Conservation (phyloP, 2,113 vertebrate genomes). For the Zosterops borbonicus region DNA sequence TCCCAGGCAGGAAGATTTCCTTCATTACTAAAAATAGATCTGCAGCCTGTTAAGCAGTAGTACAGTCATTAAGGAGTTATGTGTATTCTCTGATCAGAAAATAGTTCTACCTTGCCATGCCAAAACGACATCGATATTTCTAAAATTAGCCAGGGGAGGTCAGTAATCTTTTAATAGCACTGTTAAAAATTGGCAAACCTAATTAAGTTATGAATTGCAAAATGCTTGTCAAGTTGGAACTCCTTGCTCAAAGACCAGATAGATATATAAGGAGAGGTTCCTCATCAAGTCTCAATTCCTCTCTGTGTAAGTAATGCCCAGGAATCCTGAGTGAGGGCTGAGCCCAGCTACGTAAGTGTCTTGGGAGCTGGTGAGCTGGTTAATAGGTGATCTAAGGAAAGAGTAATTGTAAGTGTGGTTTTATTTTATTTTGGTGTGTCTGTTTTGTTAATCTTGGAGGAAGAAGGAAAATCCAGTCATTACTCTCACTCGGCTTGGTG, state of each 20-base stretch:
- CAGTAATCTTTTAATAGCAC: conserved; percentile 34
- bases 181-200: conserved; percentile 13
- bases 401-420: neutral
- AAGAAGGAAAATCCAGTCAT: neutral
- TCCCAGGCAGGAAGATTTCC: neutral
- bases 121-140: neutral
- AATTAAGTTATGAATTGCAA: conserved; percentile 40
- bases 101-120: conserved; percentile 9
- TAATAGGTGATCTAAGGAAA: conserved; percentile 16
- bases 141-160: conserved; percentile 25
- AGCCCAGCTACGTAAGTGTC: neutral
- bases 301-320: conserved; percentile 31
- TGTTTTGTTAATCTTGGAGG: conserved; percentile 17
- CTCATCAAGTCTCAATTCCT: neutral
- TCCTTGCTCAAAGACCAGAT: neutral
- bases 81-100: conserved; percentile 30
- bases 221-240: neutral
- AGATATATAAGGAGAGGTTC: conserved; percentile 32
- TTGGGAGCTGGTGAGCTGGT: neutral
- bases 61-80: conserved; percentile 32
- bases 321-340: neutral
- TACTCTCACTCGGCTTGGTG: neutral
- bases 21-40: neutral
- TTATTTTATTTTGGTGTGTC: neutral
- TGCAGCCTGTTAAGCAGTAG: neutral